Evolutionary conservation across 2,113 vertebrate species (phyloP).

Genomic region (Alaudala cheleensis): DNA sequence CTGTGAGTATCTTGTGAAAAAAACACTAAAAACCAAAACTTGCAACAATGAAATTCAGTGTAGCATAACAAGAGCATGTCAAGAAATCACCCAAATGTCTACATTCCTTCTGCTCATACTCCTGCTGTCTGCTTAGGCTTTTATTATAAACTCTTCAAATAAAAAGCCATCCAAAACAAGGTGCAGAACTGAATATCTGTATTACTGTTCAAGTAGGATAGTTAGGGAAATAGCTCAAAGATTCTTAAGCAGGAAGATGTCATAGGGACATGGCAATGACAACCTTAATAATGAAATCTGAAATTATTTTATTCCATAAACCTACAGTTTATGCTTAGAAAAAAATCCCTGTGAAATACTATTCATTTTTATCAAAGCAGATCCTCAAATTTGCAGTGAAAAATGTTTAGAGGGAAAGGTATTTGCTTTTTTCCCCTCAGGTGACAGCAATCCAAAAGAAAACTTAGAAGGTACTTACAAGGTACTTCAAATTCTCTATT

Average conservation of each 20-base stretch:
- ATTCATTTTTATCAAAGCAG: not conserved
- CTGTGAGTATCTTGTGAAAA: not conserved
- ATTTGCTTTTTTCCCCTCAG: not conserved
- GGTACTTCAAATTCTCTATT: not conserved
- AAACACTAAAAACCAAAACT: not conserved
- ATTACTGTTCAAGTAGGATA: not conserved
- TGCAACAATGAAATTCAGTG: not conserved
- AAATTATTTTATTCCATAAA: not conserved
- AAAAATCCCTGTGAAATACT: not conserved
- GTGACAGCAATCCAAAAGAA: not conserved
- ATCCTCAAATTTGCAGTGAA: not conserved
- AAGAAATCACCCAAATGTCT: not conserved
- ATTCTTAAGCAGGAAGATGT: not conserved
- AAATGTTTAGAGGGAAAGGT: not conserved
- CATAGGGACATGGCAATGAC: not conserved
- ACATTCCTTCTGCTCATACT: not conserved
- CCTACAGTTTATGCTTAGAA: not conserved
- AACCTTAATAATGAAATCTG: not conserved
- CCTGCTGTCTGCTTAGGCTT: not conserved
- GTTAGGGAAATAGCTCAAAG: not conserved
- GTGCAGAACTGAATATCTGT: not conserved
- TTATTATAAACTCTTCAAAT: not conserved
- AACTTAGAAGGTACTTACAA: not conserved
- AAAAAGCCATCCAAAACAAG: not conserved
- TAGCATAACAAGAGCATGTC: not conserved